Evolutionary conservation across 1,140 invertebrate genomes (phyloP).

Genomic region (Globodera rostochiensis): DNA sequence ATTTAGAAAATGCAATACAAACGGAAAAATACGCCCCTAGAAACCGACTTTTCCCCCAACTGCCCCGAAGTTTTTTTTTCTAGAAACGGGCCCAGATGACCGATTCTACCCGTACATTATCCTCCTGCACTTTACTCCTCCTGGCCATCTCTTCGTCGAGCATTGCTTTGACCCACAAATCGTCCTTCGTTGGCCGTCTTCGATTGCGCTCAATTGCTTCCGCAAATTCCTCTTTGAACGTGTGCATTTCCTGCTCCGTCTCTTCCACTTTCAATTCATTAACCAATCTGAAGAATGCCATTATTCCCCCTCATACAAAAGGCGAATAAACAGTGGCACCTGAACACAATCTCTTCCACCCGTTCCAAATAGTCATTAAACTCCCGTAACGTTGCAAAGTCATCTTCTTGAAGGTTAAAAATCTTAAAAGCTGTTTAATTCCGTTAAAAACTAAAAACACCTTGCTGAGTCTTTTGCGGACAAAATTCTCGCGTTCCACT

Average conservation of each 20-base stretch:
- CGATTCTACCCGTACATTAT: slow-evolving; percentile 67
- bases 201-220: slow-evolving; percentile 83
- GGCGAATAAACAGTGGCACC: background rate
- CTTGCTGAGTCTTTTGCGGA: slow-evolving; percentile 82
- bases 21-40: no score
- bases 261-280: slow-evolving; percentile 86
- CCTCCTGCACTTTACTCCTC: slow-evolving; percentile 69
- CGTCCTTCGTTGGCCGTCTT: slow-evolving; percentile 68
- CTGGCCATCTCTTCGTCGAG: slow-evolving; percentile 76
- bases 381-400: slow-evolving; percentile 79
- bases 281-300: slow-evolving; percentile 74
- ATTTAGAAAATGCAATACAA: no score
- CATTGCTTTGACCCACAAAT: slow-evolving; percentile 77
- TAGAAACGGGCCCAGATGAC: background rate
- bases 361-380: slow-evolving; percentile 91
- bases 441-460: slow-evolving; percentile 63
- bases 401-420: slow-evolving; percentile 87
- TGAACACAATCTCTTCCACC: slow-evolving; percentile 80
- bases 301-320: background rate
- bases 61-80: background rate
- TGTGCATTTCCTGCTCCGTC: slow-evolving; percentile 87
- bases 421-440: slow-evolving; percentile 65
- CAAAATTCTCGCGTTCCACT: slow-evolving; percentile 96
- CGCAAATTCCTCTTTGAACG: slow-evolving; percentile 89
- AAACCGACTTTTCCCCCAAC: no score